These are phyloP conservation scores for Lordiphosa stackelbergi DNA, from an alignment of 1,140 invertebrate species.

Conservation along the genomic window DNA sequence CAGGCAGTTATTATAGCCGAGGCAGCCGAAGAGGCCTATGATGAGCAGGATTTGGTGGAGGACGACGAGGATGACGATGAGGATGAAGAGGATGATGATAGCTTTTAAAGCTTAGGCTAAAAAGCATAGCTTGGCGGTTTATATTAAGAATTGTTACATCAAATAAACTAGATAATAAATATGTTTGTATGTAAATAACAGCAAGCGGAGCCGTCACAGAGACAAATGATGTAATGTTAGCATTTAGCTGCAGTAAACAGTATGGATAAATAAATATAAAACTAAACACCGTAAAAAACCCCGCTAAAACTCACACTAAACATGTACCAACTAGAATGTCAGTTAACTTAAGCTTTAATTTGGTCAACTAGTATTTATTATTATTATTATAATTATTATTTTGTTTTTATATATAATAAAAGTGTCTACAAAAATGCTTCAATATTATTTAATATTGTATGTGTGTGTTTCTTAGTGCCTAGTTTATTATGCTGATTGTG, in stretches of 20 bases:
- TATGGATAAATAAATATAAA: constrained; percentile 29
- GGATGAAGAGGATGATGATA: constrained; percentile 40
- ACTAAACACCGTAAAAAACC: constrained; percentile 29
- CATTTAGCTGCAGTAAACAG: constrained; percentile 61
- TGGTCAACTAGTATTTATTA: constrained; percentile 44
- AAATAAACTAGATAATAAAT: constrained; percentile 1
- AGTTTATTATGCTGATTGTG: constrained; percentile 11
- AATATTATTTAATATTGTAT: constrained; percentile 5
- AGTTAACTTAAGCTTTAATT: constrained; percentile 64
- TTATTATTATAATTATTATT: constrained; percentile 59
- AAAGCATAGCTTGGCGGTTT: constrained; percentile 45
- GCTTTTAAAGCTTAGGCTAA: constrained; percentile 55
- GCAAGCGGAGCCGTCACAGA: constrained; percentile 67
- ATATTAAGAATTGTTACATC: constrained; percentile 6
- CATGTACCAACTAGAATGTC: constrained; percentile 36
- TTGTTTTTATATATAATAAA: constrained; percentile 47
- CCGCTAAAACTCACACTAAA: constrained; percentile 18
- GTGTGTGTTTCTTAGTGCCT: constrained; percentile 13
- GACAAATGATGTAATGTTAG: constrained; percentile 54
- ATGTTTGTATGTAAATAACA: constrained; percentile 61
- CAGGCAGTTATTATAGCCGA: constrained; percentile 49
- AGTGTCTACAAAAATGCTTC: too few relatives aligned
- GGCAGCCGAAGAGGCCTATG: constrained; percentile 66
- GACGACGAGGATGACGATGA: constrained; percentile 3
- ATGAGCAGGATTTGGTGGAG: constrained; percentile 14